These are phyloP conservation scores for Cynopterus brachyotis DNA, from an alignment of 2,113 vertebrate species.

Conservation along the genomic window DNA sequence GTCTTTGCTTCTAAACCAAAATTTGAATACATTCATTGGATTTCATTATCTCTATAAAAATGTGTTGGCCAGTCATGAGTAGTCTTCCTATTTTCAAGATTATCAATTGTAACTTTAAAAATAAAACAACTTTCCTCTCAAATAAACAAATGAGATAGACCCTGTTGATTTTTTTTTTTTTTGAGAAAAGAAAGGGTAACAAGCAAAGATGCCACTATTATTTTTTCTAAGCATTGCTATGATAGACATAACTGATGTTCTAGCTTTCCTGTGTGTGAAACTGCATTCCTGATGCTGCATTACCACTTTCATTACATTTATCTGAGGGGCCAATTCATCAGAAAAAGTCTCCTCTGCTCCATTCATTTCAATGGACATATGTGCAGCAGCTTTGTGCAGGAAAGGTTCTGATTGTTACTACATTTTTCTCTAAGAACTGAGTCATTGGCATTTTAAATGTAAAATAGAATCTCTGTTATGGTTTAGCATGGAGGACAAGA, in stretches of 20 bases:
- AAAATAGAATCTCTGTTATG: not conserved
- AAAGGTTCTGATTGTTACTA: not conserved
- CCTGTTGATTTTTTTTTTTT: not conserved
- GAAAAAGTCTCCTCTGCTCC: not conserved
- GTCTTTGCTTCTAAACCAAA: conserved; percentile 32
- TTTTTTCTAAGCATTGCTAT: not conserved
- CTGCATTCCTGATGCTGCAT: not conserved
- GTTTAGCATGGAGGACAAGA: not conserved
- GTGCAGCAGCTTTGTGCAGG: not conserved
- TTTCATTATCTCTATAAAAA: conserved; percentile 68
- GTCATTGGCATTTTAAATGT: not conserved
- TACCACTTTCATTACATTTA: not conserved
- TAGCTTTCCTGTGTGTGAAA: not conserved
- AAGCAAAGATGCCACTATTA: conserved; percentile 8
- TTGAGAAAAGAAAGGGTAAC: not conserved
- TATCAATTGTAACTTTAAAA: conserved; percentile 62
- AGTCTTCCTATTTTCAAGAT: conserved; percentile 46
- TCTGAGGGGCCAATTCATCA: not conserved
- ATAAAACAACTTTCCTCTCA: conserved; percentile 50
- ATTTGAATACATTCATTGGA: conserved; percentile 59
- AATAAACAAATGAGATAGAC: conserved; percentile 33
- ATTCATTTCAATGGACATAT: not conserved
- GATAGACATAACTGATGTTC: not conserved
- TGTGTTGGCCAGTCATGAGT: conserved; percentile 28
- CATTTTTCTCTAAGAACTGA: not conserved